phyloP scores from a whole-genome alignment of 2,113 vertebrate species.

The Lophochroa leadbeateri region DNA sequence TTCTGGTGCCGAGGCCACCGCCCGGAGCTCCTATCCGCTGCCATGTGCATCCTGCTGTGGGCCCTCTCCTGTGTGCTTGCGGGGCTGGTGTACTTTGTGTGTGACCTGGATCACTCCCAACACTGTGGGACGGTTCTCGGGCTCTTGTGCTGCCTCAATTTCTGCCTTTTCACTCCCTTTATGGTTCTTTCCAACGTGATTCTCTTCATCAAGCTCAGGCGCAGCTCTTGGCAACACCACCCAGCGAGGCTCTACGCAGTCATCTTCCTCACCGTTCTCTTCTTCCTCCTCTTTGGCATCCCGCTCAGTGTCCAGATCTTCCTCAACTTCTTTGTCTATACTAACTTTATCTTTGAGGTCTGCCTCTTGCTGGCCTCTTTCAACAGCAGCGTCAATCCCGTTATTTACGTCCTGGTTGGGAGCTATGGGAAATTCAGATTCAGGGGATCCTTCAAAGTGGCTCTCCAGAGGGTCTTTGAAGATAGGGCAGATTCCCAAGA shows the following conservation, averaged over 20 bases:
- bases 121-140: not conserved
- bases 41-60: constrained; percentile 4
- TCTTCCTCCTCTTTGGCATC: constrained; percentile 5
- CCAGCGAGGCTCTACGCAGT: not conserved
- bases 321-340: not conserved
- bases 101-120: not conserved
- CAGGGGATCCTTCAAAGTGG: not conserved
- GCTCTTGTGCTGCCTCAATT: constrained; percentile 7
- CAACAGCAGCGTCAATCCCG: not conserved
- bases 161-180: not conserved
- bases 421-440: not conserved
- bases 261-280: constrained; percentile 11
- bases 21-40: not conserved
- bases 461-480: constrained; percentile 44
- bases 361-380: not conserved
- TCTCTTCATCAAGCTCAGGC: not conserved
- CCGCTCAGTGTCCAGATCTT: not conserved
- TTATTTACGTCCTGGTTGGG: constrained; percentile 2
- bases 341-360: not conserved
- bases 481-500: not conserved
- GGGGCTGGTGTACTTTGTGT: not conserved
- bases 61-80: not conserved
- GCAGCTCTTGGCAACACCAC: not conserved
- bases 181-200: not conserved
- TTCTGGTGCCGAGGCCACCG: constrained; percentile 21